These are phyloP conservation scores for Carettochelys insculpta DNA, from an alignment of 2,113 vertebrate species.

Conservation along the genomic window DNA sequence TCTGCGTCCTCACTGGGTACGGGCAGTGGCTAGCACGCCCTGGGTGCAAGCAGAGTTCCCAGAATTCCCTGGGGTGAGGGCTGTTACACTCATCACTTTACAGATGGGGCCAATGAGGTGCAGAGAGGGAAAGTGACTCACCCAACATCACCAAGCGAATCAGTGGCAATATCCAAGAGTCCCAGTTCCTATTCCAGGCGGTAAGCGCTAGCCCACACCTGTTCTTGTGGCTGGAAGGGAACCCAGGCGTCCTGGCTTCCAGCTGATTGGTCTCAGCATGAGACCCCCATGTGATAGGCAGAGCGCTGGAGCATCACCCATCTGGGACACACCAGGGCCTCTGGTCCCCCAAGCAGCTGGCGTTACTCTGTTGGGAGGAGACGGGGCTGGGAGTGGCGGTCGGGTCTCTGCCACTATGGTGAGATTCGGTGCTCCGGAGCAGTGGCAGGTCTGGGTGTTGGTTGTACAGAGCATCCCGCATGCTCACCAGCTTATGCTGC, in stretches of 20 bases:
- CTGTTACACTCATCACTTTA: accelerated
- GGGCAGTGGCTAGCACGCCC: neutral
- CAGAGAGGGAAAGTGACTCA: accelerated
- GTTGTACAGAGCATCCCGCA: neutral
- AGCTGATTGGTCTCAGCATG: neutral
- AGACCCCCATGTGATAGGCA: neutral
- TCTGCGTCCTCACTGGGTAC: too few relatives aligned
- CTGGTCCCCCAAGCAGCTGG: neutral
- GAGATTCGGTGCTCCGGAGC: neutral
- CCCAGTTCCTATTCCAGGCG: accelerated
- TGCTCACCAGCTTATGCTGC: neutral
- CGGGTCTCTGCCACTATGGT: neutral
- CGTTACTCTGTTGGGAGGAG: neutral
- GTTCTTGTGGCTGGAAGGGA: neutral
- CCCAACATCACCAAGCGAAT: neutral
- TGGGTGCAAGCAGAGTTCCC: neutral
- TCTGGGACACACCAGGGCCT: neutral
- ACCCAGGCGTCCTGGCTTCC: neutral
- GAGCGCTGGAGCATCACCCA: neutral
- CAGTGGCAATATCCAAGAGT: neutral
- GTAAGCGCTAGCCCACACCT: neutral
- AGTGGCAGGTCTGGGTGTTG: neutral
- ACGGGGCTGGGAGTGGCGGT: neutral
- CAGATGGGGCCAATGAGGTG: neutral
- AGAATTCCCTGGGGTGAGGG: neutral